Percentiles rank a stretch among this genome's conserved stretches.
These are phyloP conservation scores for Hydractinia echinata DNA, from an alignment of 30 jellyfish, hydroid and myxozoan species.

Conservation along the genomic window DNA sequence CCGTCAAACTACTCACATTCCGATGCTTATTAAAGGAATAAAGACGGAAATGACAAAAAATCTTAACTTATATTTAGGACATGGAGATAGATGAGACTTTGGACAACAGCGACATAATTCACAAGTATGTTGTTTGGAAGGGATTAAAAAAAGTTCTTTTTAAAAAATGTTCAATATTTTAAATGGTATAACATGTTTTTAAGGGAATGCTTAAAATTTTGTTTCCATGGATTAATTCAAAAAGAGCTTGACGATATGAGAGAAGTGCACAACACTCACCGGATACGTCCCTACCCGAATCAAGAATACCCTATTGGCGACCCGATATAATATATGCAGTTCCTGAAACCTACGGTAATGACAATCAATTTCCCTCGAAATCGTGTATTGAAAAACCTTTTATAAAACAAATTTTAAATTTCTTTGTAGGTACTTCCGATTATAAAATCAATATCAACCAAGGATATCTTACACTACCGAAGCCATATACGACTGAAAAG, in stretches of 20 bases:
- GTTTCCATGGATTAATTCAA: not conserved
- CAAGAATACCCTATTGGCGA: slow-evolving; percentile 28
- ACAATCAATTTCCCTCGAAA: too few relatives aligned
- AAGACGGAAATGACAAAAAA: not conserved
- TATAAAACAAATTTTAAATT: too few relatives aligned
- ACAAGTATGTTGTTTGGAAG: not conserved
- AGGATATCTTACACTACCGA: too few relatives aligned
- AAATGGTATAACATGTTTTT: not conserved
- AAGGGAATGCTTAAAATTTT: slow-evolving; percentile 6
- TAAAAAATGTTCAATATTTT: too few relatives aligned
- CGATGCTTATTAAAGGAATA: not conserved
- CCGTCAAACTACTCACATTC: too few relatives aligned
- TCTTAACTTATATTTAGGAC: not conserved
- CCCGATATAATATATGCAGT: slow-evolving; percentile 7
- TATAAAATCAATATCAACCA: too few relatives aligned
- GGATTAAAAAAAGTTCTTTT: too few relatives aligned
- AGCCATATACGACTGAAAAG: too few relatives aligned
- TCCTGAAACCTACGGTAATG: slow-evolving; percentile 15
- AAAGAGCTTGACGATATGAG: not conserved
- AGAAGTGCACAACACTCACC: slow-evolving; percentile 16
- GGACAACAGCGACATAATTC: slow-evolving; percentile 2
- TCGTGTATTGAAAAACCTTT: too few relatives aligned
- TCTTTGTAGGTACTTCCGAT: too few relatives aligned
- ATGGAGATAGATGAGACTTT: not conserved
- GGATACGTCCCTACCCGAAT: not conserved